Evolutionary conservation across 1,140 invertebrate genomes (phyloP).

Genomic region (Popillia japonica): DNA sequence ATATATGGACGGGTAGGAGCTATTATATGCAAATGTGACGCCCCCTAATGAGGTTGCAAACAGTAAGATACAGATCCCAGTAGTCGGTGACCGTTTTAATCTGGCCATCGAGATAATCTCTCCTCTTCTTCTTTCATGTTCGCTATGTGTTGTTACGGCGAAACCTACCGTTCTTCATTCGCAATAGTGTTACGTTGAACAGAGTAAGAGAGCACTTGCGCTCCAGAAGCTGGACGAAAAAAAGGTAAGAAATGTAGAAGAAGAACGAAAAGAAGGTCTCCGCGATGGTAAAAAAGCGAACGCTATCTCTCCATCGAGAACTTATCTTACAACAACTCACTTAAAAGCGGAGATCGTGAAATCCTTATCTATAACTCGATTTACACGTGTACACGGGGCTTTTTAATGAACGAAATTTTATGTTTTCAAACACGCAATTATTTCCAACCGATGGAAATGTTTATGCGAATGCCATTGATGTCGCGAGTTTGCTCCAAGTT

Average conservation of each 20-base stretch:
- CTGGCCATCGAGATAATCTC: slow-evolving; percentile 40
- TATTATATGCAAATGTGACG: slow-evolving; percentile 42
- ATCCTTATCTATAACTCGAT: slow-evolving; percentile 36
- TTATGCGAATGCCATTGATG: slow-evolving; percentile 2
- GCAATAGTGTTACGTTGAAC: background rate
- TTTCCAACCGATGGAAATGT: slow-evolving; percentile 30
- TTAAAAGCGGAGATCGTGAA: slow-evolving; percentile 36
- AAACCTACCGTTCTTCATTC: slow-evolving; percentile 23
- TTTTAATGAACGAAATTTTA: slow-evolving; percentile 41
- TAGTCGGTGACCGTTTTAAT: slow-evolving; percentile 37
- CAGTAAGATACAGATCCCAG: slow-evolving; percentile 39
- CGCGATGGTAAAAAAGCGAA: slow-evolving; percentile 22
- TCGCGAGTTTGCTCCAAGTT: background rate
- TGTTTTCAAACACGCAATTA: slow-evolving; percentile 38
- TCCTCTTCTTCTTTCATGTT: background rate
- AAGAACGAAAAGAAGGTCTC: no score
- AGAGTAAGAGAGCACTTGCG: slow-evolving; percentile 10
- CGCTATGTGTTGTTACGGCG: background rate
- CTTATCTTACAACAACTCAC: slow-evolving; percentile 38
- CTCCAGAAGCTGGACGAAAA: background rate
- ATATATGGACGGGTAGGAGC: slow-evolving; percentile 30
- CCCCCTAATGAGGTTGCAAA: slow-evolving; percentile 40
- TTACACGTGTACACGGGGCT: slow-evolving; percentile 37
- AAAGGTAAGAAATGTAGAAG: background rate
- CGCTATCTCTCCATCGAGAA: slow-evolving; percentile 37